These are phyloP conservation scores for Ceratotherium simum DNA, from an alignment of 2,113 vertebrate genomes.

Conservation along the genomic window DNA sequence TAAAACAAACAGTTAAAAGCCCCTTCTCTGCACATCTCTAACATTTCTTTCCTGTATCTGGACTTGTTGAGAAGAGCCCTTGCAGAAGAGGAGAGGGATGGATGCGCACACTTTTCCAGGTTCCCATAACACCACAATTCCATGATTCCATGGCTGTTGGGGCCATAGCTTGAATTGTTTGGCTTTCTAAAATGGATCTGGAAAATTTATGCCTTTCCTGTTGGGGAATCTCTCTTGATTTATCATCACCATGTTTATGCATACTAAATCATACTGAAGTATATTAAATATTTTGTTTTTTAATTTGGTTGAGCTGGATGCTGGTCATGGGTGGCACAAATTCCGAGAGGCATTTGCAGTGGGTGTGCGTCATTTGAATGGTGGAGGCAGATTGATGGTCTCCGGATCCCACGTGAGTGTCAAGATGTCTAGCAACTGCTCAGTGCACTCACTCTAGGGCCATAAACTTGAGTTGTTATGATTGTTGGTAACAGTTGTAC, in stretches of 20 bases:
- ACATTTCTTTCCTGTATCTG: not conserved
- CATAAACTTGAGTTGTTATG: conserved; percentile 81
- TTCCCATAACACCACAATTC: not conserved
- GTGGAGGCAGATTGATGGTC: conserved; percentile 81
- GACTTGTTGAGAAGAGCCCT: not conserved
- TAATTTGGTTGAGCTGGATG: conserved; percentile 84
- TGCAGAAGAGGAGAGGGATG: not conserved
- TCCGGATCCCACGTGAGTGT: conserved; percentile 62
- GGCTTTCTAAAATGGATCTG: conserved; percentile 77
- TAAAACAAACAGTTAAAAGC: not conserved
- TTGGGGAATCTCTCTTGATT: conserved; percentile 82
- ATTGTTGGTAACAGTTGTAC: conserved; percentile 79
- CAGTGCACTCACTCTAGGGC: conserved; percentile 50
- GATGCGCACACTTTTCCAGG: not conserved
- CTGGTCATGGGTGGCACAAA: conserved; percentile 81
- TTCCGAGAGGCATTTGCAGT: conserved; percentile 74
- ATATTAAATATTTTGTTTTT: conserved; percentile 87
- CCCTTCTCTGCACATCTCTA: not conserved
- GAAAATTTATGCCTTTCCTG: conserved; percentile 84
- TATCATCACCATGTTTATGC: conserved; percentile 79
- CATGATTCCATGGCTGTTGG: conserved; percentile 6
- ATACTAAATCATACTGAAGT: conserved; percentile 80
- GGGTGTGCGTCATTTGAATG: conserved; percentile 74
- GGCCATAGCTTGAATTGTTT: conserved; percentile 75
- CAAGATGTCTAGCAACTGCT: conserved; percentile 60